phyloP scores from a whole-genome alignment of 2,888 invertebrate species.

The Drosophila colorata region DNA sequence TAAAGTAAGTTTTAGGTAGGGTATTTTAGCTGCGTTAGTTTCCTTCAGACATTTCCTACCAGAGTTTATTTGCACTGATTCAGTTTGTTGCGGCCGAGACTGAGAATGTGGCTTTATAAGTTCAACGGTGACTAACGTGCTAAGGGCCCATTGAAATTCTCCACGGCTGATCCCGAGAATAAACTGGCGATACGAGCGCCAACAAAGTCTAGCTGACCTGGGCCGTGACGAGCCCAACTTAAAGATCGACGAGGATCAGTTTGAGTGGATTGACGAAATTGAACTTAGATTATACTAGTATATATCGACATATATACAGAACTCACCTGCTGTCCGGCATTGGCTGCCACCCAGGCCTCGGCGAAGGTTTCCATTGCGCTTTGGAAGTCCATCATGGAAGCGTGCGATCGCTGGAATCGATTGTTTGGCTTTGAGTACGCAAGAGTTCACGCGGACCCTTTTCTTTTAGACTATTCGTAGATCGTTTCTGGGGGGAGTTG shows the following conservation, averaged over 20 bases:
- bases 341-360: slow-evolving; percentile 98
- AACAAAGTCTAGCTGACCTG: not conserved
- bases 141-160: slow-evolving; percentile 34
- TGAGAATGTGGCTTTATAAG: slow-evolving; percentile 14
- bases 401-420: slow-evolving; percentile 1
- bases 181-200: slow-evolving; percentile 5
- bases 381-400: slow-evolving; percentile 94
- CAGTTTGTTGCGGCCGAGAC: slow-evolving; percentile 24
- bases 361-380: slow-evolving; percentile 99
- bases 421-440: slow-evolving; percentile 11
- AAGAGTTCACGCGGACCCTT: slow-evolving; percentile 9
- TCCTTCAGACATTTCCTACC: not conserved
- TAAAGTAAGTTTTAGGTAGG: not conserved
- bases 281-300: too few species aligned
- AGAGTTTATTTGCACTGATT: slow-evolving; percentile 49
- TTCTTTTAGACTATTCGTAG: slow-evolving; percentile 12
- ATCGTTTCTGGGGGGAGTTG: slow-evolving; percentile 7
- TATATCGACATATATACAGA: not conserved
- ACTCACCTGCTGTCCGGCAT: slow-evolving; percentile 90
- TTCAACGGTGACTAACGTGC: slow-evolving; percentile 44
- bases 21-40: slow-evolving; percentile 12
- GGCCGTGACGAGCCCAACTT: not conserved
- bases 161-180: slow-evolving; percentile 31
- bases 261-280: too few species aligned
- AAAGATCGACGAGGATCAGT: not conserved